Evolutionary conservation across 2,888 invertebrate species (phyloP), one percentile per base, ranked within the genome.

Genomic region (Chorisops tibialis): DNA sequence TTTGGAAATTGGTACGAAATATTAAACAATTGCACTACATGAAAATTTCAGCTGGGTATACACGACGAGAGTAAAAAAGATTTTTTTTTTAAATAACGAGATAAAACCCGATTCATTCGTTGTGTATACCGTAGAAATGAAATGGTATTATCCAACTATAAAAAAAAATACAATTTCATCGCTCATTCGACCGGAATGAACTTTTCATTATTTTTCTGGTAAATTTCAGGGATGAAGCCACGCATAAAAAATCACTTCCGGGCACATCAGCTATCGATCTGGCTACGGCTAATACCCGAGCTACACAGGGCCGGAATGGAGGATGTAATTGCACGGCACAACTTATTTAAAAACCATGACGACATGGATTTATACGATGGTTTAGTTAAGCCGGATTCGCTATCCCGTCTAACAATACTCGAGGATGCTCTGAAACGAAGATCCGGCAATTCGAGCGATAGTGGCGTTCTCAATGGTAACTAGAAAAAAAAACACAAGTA

Each of bases 201-300:
- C 12, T 37, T 12, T 52, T 14, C 51, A 38, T 52, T 19, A 38
- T 52, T 38, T 14, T 45, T 54, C 45, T 30, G 39, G n/a, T 12
- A 21, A 18, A 21, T 76, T 79, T 1, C 83, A 96, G 96, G 93
- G 68, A 86, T 90, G 85, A 93, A 94, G 74, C 92, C 95, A 1
- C 86, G 89, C 65, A 85, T 93, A 79, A 93, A 92, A 75, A 93
- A 94, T 75, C 96, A 96, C 80, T 96, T 93, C 80, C 85, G 96
- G 51, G 94, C 96, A 1, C 95, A 96, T 78, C 94, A 96, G 74
- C 82, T 96, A 52, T 95, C 96, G 49, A 92, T 96, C 47, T 97
- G 97, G 97, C 79, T 96, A 7, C 88, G 96, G 5, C 83, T 96
- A 6, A 91, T 97, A 49, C 96, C 96, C 0, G 95, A 96, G 75